Conservation (phyloP, 2,888 invertebrate genomes). For the Alsophila aescularia region DNA sequence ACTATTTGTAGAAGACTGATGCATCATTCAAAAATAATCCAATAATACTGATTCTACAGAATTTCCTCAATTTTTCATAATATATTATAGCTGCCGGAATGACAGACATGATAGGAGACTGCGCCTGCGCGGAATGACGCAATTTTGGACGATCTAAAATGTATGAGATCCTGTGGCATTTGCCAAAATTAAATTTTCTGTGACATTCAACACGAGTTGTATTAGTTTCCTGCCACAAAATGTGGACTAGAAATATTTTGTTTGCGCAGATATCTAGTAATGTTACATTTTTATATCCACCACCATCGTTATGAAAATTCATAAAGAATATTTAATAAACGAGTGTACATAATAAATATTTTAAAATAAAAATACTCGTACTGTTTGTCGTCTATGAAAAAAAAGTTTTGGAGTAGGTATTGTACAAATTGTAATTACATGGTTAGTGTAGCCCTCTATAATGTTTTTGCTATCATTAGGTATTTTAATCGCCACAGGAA, state of each 20-base stretch:
- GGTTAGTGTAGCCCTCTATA: background rate
- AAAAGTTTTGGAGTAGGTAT: no score
- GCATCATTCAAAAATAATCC: background rate
- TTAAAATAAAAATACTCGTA: no score
- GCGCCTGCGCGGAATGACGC: slow-evolving; percentile 39
- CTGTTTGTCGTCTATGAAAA: no score
- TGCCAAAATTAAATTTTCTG: slow-evolving; percentile 42
- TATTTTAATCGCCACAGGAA: slow-evolving; percentile 23
- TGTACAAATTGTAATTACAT: background rate
- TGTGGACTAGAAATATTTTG: slow-evolving; percentile 36
- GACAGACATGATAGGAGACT: slow-evolving; percentile 37
- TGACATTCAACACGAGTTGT: slow-evolving; percentile 38
- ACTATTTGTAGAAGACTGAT: no score
- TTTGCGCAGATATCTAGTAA: slow-evolving; percentile 42
- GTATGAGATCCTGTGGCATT: slow-evolving; percentile 41
- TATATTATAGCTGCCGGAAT: slow-evolving; percentile 24
- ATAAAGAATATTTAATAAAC: background rate
- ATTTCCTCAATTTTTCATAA: slow-evolving; percentile 27
- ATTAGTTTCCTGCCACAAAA: slow-evolving; percentile 26
- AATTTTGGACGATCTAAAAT: slow-evolving; percentile 43
- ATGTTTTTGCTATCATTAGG: slow-evolving; percentile 9
- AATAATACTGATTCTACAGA: background rate
- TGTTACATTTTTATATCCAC: slow-evolving; percentile 25
- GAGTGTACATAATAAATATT: background rate
- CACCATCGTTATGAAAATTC: background rate